phyloP scores from a whole-genome alignment of 2,113 vertebrate species.

The Eulemur rufifrons region DNA sequence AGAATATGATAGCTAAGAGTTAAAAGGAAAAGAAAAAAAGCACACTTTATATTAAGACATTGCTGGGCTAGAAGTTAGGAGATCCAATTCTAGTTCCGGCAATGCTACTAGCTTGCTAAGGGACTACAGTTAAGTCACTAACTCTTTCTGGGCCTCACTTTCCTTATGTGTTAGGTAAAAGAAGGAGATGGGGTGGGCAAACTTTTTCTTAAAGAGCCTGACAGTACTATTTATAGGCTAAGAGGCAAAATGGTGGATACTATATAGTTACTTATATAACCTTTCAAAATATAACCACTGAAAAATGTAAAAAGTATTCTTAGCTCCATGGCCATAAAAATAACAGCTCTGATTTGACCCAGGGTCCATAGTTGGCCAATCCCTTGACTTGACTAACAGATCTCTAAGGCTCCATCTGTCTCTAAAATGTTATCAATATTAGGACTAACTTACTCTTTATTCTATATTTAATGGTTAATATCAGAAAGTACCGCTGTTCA shows the following conservation, averaged over 20 bases:
- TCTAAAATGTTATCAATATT: background rate
- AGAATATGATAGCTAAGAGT: background rate
- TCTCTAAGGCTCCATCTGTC: background rate
- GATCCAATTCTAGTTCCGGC: background rate
- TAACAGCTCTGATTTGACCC: background rate
- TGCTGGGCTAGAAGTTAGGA: background rate
- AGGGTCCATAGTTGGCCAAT: background rate
- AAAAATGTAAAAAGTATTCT: constrained; percentile 29
- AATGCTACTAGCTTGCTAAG: background rate
- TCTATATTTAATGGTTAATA: background rate
- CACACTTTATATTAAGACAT: background rate
- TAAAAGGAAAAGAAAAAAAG: background rate
- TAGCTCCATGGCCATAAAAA: constrained; percentile 30
- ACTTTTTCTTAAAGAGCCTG: background rate
- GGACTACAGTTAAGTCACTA: background rate
- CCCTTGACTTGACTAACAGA: background rate
- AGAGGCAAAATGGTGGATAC: background rate
- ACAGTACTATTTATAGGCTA: background rate
- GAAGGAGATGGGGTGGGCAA: background rate
- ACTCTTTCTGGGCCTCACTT: background rate
- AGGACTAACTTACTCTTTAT: background rate
- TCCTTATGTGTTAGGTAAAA: background rate
- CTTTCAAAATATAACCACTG: background rate
- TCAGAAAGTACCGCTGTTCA: constrained; percentile 2
- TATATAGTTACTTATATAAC: background rate